phyloP scores from a whole-genome alignment of 2,797 vertebrate genomes.

The Chanos chanos region DNA sequence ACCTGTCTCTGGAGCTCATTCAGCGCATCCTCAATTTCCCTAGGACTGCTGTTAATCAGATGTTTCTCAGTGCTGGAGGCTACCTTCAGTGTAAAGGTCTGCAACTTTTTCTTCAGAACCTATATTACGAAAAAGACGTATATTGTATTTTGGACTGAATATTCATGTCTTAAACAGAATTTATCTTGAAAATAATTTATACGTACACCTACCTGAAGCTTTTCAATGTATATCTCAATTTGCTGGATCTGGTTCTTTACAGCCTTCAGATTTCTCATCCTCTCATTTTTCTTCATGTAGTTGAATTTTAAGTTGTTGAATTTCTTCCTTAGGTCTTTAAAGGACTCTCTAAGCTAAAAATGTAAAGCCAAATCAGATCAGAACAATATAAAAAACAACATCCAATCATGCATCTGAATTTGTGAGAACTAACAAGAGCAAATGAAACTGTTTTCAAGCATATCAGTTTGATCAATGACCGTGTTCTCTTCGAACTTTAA shows the following conservation, averaged over 20 bases:
- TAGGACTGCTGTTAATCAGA: constrained; percentile 54
- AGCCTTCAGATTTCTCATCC: constrained; percentile 73
- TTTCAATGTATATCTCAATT: constrained; percentile 75
- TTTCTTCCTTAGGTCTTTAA: constrained; percentile 86
- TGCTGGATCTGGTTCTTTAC: constrained; percentile 82
- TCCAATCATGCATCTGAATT: not conserved
- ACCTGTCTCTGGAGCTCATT: constrained; percentile 80
- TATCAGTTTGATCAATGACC: no score
- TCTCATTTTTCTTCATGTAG: constrained; percentile 82
- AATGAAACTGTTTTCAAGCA: no score
- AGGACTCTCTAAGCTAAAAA: constrained; percentile 79
- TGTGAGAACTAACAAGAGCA: no score
- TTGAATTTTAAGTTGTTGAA: constrained; percentile 88
- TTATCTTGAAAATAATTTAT: no score
- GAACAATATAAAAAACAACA: not conserved
- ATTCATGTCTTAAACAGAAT: no score
- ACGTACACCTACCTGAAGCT: constrained; percentile 78
- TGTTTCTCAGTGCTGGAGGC: constrained; percentile 58
- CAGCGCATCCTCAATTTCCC: constrained; percentile 63
- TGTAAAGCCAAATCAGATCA: not conserved
- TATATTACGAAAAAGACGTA: constrained; percentile 42
- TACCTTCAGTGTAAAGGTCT: constrained; percentile 64
- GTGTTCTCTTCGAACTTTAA: no score
- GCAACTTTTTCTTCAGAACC: constrained; percentile 78
- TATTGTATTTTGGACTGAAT: not conserved